Conservation (phyloP, 2,797 vertebrate species). For the Ctenochaetus hawaiiensis region DNA sequence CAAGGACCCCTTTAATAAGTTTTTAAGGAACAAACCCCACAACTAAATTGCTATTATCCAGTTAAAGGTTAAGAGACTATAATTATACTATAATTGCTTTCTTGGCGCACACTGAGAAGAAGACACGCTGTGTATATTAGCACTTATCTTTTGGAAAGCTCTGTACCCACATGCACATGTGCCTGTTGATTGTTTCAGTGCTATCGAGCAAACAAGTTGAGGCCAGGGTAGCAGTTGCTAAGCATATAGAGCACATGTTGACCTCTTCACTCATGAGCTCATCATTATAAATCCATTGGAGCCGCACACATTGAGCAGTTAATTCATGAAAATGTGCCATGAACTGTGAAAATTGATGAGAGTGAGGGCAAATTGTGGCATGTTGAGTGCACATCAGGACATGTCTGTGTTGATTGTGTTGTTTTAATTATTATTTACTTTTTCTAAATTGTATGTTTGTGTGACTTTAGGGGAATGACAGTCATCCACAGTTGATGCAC, state of each 20-base stretch:
- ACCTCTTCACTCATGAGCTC: background rate
- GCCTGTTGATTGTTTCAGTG: constrained; percentile 1
- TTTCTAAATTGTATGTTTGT: background rate
- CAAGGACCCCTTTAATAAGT: background rate
- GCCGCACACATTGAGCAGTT: background rate
- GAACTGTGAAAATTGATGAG: background rate
- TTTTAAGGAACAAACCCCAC: constrained; percentile 1
- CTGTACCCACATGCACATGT: background rate
- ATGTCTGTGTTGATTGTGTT: background rate
- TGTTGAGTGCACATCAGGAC: background rate
- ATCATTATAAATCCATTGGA: background rate
- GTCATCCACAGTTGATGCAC: constrained; percentile 1
- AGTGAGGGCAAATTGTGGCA: background rate
- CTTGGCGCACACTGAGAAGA: background rate
- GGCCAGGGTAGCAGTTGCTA: background rate
- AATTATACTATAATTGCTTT: constrained; percentile 4
- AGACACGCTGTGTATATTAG: constrained; percentile 13
- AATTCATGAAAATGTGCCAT: constrained; percentile 14
- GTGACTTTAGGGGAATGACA: background rate
- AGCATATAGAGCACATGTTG: background rate
- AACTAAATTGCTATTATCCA: constrained; percentile 12
- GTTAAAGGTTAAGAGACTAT: constrained; percentile 25
- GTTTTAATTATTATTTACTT: background rate
- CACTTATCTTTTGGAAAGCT: constrained; percentile 17
- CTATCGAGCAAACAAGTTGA: constrained; percentile 19